Conservation (phyloP, 2,113 vertebrate species). For the Struthio camelus region DNA sequence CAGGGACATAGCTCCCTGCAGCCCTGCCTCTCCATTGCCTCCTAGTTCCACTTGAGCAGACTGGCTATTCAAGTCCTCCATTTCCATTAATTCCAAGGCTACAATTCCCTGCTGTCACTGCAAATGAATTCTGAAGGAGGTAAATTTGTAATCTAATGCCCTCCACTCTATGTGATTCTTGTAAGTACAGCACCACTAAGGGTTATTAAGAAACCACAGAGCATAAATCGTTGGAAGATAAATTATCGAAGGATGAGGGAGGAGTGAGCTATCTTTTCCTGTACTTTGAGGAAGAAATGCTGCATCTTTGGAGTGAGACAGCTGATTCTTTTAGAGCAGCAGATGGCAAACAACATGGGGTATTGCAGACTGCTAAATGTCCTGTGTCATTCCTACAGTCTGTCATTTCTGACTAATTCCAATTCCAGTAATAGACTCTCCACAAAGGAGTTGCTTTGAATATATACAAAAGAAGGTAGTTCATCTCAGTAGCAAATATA, state of each 20-base stretch:
- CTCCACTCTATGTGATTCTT: neutral
- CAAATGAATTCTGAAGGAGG: neutral
- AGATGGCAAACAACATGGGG: neutral
- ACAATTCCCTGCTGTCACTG: neutral
- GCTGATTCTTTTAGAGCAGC: neutral
- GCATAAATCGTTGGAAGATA: neutral
- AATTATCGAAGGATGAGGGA: neutral
- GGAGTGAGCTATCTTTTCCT: neutral
- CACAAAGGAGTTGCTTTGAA: neutral
- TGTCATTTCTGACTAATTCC: neutral
- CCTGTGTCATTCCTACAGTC: neutral
- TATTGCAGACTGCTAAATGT: neutral
- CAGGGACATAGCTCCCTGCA: neutral
- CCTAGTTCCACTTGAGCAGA: neutral
- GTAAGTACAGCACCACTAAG: neutral
- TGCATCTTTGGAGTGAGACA: neutral
- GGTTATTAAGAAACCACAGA: neutral
- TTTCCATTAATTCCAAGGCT: constrained; percentile 17
- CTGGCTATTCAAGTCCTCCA: neutral
- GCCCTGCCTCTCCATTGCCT: neutral
- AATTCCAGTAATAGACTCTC: neutral
- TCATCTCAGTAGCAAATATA: neutral
- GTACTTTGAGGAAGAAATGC: neutral
- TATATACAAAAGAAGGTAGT: neutral
- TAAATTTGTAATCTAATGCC: neutral